Evolutionary conservation across 2,797 vertebrate species (phyloP).

Genomic region (Hephaestus fuliginosus): DNA sequence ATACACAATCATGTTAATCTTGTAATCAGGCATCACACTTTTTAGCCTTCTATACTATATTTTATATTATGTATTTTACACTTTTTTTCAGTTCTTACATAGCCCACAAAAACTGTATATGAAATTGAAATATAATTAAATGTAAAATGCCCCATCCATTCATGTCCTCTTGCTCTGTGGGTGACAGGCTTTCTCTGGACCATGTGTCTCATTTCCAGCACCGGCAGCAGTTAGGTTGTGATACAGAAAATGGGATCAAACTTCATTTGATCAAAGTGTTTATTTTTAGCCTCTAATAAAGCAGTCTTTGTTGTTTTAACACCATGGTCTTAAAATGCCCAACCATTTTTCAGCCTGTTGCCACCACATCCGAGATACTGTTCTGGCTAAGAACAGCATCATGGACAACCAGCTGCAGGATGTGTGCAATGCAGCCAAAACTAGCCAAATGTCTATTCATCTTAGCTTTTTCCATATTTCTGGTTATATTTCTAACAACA

Average conservation of each 20-base stretch:
- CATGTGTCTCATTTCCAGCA: not conserved
- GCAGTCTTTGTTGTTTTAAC: conserved; percentile 28
- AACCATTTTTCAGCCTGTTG: not conserved
- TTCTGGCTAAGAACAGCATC: not conserved
- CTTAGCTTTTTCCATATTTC: not conserved
- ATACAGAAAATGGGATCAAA: conserved; percentile 16
- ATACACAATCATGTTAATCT: no score
- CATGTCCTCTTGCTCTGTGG: not conserved
- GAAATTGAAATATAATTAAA: no score
- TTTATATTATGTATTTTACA: no score
- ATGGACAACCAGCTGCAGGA: conserved; percentile 10
- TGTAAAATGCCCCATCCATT: not conserved
- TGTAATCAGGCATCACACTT: no score
- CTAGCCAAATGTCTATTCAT: no score
- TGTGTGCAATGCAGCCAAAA: no score
- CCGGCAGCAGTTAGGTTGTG: not conserved
- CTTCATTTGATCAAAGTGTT: conserved; percentile 6
- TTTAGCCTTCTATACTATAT: no score
- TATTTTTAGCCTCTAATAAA: conserved; percentile 23
- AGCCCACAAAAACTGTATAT: no score
- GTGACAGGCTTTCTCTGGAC: not conserved
- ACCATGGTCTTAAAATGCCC: conserved; percentile 5
- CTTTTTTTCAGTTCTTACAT: no score
- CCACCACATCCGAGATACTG: not conserved
- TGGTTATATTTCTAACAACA: not conserved